A percentile compares a stretch with the other conserved stretches of the same genome.
These are phyloP conservation scores for Sceloporus tristichus DNA, from an alignment of 2,113 vertebrate species.

Conservation along the genomic window DNA sequence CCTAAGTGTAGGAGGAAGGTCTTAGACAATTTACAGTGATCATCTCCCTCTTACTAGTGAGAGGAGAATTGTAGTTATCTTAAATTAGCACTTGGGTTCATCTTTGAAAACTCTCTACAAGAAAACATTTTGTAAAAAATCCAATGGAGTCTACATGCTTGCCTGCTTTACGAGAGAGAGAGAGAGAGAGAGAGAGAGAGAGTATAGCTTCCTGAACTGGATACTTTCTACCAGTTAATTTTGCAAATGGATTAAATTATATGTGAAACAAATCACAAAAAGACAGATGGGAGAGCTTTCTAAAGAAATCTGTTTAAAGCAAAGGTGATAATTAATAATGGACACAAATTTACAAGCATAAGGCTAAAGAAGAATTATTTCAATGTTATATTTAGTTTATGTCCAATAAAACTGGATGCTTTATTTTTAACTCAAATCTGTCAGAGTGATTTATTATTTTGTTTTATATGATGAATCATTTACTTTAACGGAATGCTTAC, in stretches of 20 bases:
- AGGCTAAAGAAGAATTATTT: slow-evolving; percentile 1
- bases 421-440: slow-evolving; percentile 17
- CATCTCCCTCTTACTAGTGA: too few relatives aligned
- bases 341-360: slow-evolving; percentile 8
- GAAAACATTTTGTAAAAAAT: not conserved
- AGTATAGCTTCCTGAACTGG: not conserved
- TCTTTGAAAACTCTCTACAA: not conserved
- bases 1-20: too few relatives aligned
- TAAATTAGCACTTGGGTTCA: not conserved
- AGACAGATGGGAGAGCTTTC: not conserved
- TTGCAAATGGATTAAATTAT: not conserved
- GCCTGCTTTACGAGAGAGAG: not conserved
- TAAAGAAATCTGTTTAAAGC: not conserved
- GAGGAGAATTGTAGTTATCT: not conserved
- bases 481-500: not conserved
- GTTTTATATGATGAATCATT: slow-evolving; percentile 11
- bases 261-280: not conserved
- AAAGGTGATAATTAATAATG: slow-evolving; percentile 19
- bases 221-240: not conserved
- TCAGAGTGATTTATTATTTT: slow-evolving; percentile 7
- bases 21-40: too few relatives aligned
- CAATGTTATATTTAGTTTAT: not conserved
- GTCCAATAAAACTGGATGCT: not conserved
- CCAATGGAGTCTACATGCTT: not conserved
- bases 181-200: not conserved